phyloP scores from a whole-genome alignment of 2,888 invertebrate species.

The Vannuccia rotundouncinata region DNA sequence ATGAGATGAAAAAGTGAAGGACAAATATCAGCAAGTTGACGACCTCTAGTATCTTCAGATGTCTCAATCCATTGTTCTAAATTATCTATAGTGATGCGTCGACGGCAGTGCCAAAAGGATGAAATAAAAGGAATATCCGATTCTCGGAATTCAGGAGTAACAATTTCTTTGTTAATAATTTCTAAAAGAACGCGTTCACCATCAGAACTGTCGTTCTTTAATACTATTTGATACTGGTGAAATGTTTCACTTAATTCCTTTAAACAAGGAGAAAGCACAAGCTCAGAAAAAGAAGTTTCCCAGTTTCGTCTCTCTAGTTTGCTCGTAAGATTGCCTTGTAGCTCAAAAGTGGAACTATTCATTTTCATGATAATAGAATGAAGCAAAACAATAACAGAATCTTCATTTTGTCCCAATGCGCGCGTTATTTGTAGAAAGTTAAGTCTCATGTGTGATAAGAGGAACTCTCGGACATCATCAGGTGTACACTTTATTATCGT shows the following conservation, averaged over 20 bases:
- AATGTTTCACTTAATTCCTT: background rate
- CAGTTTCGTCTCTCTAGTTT: background rate
- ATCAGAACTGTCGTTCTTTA: background rate
- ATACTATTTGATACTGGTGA: background rate
- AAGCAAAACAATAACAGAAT: background rate
- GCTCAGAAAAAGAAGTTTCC: background rate
- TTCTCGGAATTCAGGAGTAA: too few species aligned
- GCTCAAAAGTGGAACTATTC: background rate
- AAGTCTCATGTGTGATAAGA: background rate
- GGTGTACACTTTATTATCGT: background rate
- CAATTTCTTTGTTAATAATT: background rate
- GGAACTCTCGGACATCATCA: background rate
- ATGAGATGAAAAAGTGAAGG: background rate
- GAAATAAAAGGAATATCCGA: background rate
- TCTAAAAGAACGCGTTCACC: background rate
- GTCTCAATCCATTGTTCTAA: background rate
- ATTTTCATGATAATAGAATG: background rate
- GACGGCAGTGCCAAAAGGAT: background rate
- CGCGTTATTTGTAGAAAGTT: background rate
- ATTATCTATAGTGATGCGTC: background rate
- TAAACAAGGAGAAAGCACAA: background rate
- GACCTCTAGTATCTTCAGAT: background rate
- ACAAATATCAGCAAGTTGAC: background rate
- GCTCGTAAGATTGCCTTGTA: background rate
- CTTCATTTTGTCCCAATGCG: background rate